phyloP scores from a whole-genome alignment of 2,888 invertebrate species.

The Nomada fabriciana region DNA sequence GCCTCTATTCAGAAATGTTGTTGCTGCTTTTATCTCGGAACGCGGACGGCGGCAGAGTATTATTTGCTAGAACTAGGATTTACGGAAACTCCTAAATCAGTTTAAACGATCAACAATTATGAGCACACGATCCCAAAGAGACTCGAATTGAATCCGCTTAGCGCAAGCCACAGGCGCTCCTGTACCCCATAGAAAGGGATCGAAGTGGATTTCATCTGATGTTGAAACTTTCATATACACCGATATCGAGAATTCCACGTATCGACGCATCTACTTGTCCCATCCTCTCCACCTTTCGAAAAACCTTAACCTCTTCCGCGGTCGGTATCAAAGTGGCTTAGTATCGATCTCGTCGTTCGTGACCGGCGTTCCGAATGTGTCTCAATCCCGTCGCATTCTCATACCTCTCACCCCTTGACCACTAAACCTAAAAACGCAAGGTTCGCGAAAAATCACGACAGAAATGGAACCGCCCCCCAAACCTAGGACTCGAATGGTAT shows the following conservation, averaged over 20 bases:
- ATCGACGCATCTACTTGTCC: constrained; percentile 42
- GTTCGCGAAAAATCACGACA: neutral
- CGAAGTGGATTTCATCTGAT: constrained; percentile 27
- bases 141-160: constrained; percentile 6
- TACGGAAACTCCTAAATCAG: neutral
- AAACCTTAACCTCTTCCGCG: constrained; percentile 43
- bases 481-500: neutral
- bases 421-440: neutral
- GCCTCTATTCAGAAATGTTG: neutral
- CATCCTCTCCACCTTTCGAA: constrained; percentile 25
- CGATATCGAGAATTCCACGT: constrained; percentile 32
- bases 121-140: neutral
- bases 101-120: neutral
- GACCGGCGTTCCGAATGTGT: constrained; percentile 57
- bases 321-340: constrained; percentile 62
- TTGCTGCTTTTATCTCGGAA: neutral
- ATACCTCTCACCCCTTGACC: neutral
- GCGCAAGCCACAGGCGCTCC: neutral
- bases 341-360: constrained; percentile 63
- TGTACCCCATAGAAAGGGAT: constrained; percentile 4
- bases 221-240: constrained; percentile 23
- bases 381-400: constrained; percentile 1
- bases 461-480: neutral
- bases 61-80: neutral
- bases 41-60: neutral